Conservation (phyloP, 2,888 invertebrate genomes). For the Dexiosoma caninum region DNA sequence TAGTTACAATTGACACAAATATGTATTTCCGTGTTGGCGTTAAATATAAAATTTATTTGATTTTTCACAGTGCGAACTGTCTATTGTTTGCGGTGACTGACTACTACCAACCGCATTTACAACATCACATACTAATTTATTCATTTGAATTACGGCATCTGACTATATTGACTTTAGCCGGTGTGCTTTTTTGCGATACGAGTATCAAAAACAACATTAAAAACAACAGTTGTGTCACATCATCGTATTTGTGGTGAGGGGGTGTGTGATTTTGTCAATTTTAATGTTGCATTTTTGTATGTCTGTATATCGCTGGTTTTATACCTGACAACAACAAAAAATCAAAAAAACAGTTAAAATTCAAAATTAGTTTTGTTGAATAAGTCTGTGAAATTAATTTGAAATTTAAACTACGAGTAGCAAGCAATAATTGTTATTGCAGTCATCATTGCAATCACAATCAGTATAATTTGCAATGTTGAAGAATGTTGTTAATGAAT, state of each 20-base stretch:
- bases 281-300: conserved; percentile 12
- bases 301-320: not conserved
- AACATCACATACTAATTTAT: conserved; percentile 46
- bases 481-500: too few relatives aligned
- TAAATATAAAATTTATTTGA: conserved; percentile 42
- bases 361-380: not conserved
- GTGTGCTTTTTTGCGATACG: not conserved
- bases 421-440: not conserved
- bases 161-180: not conserved
- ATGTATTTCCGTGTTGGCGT: conserved; percentile 60
- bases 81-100: not conserved
- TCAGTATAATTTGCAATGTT: not conserved
- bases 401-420: not conserved
- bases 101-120: conserved; percentile 19
- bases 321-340: conserved; percentile 9
- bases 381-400: conserved; percentile 15
- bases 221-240: conserved; percentile 37
- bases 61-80: conserved; percentile 4
- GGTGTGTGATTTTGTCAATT: conserved; percentile 16
- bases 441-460: not conserved
- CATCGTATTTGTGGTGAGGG: too few relatives aligned
- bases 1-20: conserved; percentile 18
- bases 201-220: not conserved
- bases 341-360: conserved; percentile 2
- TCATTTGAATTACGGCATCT: conserved; percentile 11